Conservation (phyloP, 2,113 vertebrate genomes). For the Onychostruthus taczanowskii region DNA sequence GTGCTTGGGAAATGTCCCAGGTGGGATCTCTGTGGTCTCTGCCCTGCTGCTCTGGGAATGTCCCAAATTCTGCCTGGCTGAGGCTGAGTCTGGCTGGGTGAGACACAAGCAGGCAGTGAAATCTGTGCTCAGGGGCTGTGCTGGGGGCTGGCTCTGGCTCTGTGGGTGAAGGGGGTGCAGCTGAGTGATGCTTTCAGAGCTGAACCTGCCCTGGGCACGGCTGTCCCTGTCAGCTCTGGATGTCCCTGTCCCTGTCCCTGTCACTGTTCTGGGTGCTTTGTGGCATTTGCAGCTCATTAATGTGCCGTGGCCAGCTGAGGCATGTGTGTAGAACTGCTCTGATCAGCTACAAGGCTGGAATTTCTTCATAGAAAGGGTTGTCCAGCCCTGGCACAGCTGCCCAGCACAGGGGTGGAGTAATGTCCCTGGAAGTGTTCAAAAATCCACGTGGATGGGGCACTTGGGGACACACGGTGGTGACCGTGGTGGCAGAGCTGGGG, state of each 20-base stretch:
- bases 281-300: rapidly evolving
- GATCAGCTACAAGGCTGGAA: background rate
- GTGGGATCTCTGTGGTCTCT: rapidly evolving
- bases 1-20: rapidly evolving
- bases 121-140: background rate
- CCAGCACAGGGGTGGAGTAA: background rate
- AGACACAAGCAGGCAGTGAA: too few species aligned
- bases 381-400: background rate
- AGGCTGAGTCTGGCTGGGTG: background rate
- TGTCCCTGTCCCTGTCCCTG: background rate
- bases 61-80: too few species aligned
- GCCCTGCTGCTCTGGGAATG: rapidly evolving
- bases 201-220: background rate
- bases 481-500: background rate
- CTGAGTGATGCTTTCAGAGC: background rate
- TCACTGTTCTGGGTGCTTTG: rapidly evolving
- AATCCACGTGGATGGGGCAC: background rate
- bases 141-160: background rate
- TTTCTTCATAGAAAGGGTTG: background rate
- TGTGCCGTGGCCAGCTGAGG: background rate
- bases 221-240: too few species aligned
- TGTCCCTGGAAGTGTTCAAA: background rate
- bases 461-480: rapidly evolving
- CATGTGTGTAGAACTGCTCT: background rate
- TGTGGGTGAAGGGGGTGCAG: background rate